Base-by-base conservation (phyloP, 2,888 invertebrate genomes). In the Microchrysa polita region DNA sequence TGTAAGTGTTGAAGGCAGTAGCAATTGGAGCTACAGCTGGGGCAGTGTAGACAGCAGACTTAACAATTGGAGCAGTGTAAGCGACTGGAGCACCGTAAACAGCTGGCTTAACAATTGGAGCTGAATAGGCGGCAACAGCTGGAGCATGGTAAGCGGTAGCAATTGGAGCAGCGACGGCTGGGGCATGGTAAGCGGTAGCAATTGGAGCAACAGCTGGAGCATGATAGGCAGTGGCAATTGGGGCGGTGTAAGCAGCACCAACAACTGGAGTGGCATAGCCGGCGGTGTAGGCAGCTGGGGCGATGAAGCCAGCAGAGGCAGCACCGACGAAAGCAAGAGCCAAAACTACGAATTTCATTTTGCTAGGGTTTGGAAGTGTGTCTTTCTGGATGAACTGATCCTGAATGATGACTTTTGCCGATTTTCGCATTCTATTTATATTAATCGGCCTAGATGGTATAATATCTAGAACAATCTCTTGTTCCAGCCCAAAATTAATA, bases 301-400 rank as follows among this genome's bases (percentile, higher is more conserved):
- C 16, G 23, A 61, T n/a, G 27, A 23, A 40, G 5, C 61, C 61
- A 40, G 61, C 61, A 5, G 61, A 61, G 18, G 61, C 61, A 40
- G 61, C 61, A n/a, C 61, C 61, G 61, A 61, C 18, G n/a, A 61
- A 18, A 16, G 61, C 61, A 61, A 61, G 34, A 23, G 40, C 61
- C 61, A 61, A 61, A 61, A 40, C 61, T 40, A 61, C 34, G 61
- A 61, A 61, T 61, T 61, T 61, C 61, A 48, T 48, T 48, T 48
- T 48, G 48, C 48, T 48, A n/a, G 16, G 16, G 48, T 48, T 48
- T 12, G 16, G 48, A 48, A 48, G 48, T 48, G 48, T 48, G 48
- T 48, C 48, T 48, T 48, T 48, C 48, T 48, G 48, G 48, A 48
- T 48, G 48, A 48, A n/a, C 16, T 12, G 48, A 48, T 48, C 48